A percentile compares a stretch with the other conserved stretches of the same genome.
Evolutionary conservation across 2,113 vertebrate species (phyloP).

Genomic region (Lophius piscatorius): DNA sequence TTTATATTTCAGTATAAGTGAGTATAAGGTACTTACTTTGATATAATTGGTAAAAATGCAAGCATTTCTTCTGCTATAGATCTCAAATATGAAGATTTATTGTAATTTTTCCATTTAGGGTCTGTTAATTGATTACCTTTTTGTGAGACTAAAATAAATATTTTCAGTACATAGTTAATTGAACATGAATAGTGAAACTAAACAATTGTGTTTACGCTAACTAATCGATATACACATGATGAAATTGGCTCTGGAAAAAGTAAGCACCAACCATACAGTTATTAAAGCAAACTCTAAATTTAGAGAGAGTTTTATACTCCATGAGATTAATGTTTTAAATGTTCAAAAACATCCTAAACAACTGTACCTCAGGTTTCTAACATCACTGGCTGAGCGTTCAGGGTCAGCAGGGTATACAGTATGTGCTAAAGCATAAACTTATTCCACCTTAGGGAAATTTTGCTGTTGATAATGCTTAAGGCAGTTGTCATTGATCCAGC

Average conservation of each 20-base stretch:
- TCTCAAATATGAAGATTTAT: background rate
- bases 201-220: no score
- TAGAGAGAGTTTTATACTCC: background rate
- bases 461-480: constrained; percentile 48
- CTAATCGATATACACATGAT: background rate
- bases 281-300: background rate
- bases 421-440: constrained; percentile 36
- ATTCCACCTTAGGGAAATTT: constrained; percentile 37
- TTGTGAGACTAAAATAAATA: background rate
- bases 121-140: background rate
- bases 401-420: constrained; percentile 21
- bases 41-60: background rate
- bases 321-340: constrained; percentile 20
- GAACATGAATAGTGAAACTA: no score
- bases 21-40: no score
- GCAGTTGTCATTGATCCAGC: constrained; percentile 54
- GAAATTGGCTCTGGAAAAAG: background rate
- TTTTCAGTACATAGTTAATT: no score
- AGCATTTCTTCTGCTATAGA: no score
- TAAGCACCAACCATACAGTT: background rate
- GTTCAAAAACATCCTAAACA: constrained; percentile 23
- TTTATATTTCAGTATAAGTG: background rate
- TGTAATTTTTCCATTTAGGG: background rate
- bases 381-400: constrained; percentile 31
- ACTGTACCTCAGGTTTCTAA: constrained; percentile 28